Percentiles rank a stretch among this genome's conserved stretches.
Conservation (phyloP, 2,888 invertebrate genomes). For the Hipparchia sbordonii region DNA sequence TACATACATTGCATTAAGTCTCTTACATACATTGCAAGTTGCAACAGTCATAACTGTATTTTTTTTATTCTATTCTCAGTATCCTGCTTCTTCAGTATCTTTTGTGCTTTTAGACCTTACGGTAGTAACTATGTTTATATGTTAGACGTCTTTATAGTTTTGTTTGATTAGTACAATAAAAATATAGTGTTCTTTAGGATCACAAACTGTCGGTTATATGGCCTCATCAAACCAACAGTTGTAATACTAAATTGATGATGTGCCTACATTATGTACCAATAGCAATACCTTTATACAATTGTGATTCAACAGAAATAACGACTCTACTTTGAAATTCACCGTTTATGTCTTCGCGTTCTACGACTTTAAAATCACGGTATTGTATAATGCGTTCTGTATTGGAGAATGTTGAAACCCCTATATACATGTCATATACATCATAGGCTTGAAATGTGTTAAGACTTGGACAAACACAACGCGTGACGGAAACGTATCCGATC, state of each 20-base stretch:
- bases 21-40: too few species aligned
- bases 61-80: too few species aligned
- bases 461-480: not conserved
- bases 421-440: slow-evolving; percentile 24
- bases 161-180: too few species aligned
- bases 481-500: not conserved
- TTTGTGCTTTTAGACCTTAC: too few species aligned
- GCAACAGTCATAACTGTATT: too few species aligned
- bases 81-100: too few species aligned
- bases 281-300: not conserved
- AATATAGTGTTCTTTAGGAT: not conserved
- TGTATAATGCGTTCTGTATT: slow-evolving; percentile 16
- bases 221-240: not conserved
- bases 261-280: not conserved
- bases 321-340: not conserved
- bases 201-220: not conserved
- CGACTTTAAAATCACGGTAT: slow-evolving; percentile 1
- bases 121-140: too few species aligned
- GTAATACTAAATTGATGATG: too few species aligned
- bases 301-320: not conserved
- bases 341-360: not conserved
- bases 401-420: slow-evolving; percentile 25
- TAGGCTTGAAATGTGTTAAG: slow-evolving; percentile 22
- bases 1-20: too few species aligned
- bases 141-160: too few species aligned